phyloP scores from a whole-genome alignment of 1,140 invertebrate species.

The Drosophila ohnishii region DNA sequence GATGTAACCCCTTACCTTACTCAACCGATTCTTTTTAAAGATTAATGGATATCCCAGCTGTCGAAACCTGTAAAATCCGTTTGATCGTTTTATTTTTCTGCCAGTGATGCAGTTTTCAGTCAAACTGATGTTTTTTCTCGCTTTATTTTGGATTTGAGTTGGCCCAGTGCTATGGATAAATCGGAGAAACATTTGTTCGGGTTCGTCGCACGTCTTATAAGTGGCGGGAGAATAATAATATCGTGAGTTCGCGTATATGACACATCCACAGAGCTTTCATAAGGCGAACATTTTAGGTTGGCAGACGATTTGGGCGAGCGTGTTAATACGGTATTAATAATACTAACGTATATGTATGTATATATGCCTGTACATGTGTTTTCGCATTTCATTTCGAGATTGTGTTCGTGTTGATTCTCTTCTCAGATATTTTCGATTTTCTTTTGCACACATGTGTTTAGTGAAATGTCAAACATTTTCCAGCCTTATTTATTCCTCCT shows the following conservation, averaged over 20 bases:
- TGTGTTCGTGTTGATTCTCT: slow-evolving; percentile 6
- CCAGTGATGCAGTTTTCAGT: slow-evolving; percentile 63
- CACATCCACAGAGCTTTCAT: slow-evolving; percentile 67
- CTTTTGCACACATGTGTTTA: slow-evolving; percentile 32
- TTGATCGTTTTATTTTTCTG: slow-evolving; percentile 18
- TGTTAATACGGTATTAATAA: slow-evolving; percentile 79
- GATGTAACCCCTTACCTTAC: not conserved
- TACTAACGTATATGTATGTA: slow-evolving; percentile 39
- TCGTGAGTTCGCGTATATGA: slow-evolving; percentile 45
- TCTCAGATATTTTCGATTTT: slow-evolving; percentile 30
- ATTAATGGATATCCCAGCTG: slow-evolving; percentile 1
- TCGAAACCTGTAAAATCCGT: not conserved
- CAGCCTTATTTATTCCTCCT: slow-evolving; percentile 16
- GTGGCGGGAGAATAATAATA: slow-evolving; percentile 23
- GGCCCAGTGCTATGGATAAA: slow-evolving; percentile 46
- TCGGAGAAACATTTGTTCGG: slow-evolving; percentile 51
- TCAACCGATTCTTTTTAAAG: no score
- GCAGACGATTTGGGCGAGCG: slow-evolving; percentile 48
- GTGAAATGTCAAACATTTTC: slow-evolving; percentile 44
- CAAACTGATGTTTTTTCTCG: slow-evolving; percentile 25
- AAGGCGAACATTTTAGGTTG: slow-evolving; percentile 41
- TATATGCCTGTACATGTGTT: slow-evolving; percentile 42
- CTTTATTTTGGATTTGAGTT: slow-evolving; percentile 39
- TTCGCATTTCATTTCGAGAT: slow-evolving; percentile 33
- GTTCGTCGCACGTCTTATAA: slow-evolving; percentile 66